Evolutionary conservation across 2,113 vertebrate genomes (phyloP).

Genomic region (Drymodes brunneopygia): DNA sequence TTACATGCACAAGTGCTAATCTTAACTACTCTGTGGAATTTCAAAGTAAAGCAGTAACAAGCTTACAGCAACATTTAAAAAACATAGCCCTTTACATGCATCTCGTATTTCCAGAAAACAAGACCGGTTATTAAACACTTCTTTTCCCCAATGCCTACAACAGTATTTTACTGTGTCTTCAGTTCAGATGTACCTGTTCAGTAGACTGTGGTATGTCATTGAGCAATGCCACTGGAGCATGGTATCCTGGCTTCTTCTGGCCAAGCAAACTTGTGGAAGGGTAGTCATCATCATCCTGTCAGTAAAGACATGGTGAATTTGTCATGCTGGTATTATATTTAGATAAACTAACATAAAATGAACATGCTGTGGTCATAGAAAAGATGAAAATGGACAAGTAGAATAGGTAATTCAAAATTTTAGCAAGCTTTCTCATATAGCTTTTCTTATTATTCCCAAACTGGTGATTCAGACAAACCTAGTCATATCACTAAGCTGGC

Average conservation of each 20-base stretch:
- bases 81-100: not conserved
- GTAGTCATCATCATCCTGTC: slow-evolving; percentile 95
- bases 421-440: not conserved
- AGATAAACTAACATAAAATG: not conserved
- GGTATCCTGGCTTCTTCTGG: slow-evolving; percentile 96
- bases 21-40: not conserved
- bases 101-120: not conserved
- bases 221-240: slow-evolving; percentile 94
- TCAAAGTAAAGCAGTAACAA: not conserved
- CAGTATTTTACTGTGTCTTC: not conserved
- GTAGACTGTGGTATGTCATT: slow-evolving; percentile 97
- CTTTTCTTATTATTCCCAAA: not conserved
- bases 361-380: not conserved
- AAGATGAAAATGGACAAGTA: not conserved
- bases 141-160: not conserved
- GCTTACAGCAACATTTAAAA: not conserved
- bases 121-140: not conserved
- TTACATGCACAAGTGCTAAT: not conserved
- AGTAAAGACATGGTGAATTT: not conserved
- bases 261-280: slow-evolving; percentile 91
- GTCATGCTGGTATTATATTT: not conserved
- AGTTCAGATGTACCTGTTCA: slow-evolving; percentile 78
- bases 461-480: not conserved
- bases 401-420: not conserved
- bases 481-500: not conserved